Evolutionary conservation across 2,113 vertebrate species (phyloP), one percentile per base, ranked within the genome.

Genomic region (Phyllopteryx taeniolatus): DNA sequence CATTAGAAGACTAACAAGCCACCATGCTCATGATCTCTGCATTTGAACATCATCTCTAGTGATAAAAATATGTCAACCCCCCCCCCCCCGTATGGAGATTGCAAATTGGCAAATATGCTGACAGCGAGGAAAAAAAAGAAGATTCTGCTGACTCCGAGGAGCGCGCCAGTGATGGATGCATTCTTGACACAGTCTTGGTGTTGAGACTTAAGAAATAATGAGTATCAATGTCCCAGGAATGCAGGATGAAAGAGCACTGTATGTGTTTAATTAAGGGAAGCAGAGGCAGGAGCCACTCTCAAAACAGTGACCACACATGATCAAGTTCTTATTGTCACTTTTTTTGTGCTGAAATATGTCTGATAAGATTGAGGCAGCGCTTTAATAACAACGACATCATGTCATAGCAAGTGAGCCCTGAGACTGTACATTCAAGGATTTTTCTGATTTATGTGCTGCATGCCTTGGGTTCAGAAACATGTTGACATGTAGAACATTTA

Each of bases 151-250:
- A 93, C 91, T 90, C 79, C 11, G 33, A 90, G 86, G 75, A 82
- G 88, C 81, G 79, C 68, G 84, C 78, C 66, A 0, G 92, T 98
- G 96, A 99, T 97, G 95, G 96, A 98, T 98, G 96, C 93, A 93
- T 98, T 98, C 96, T 98, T 99, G 98, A 99, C 96, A 98, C 94
- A 96, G 95, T 95, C 96, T 97, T 94, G 94, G 95, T 97, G 95
- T 97, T 98, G 97, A 94, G 95, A 95, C 95, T 96, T 94, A 94
- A 93, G 94, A 96, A 98, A 98, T 99, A 98, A 99, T 99, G 98
- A 98, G 96, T 98, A 98, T 96, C 98, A 98, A 96, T 97, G 97
- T 98, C 95, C 95, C 96, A 93, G 94, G 94, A 93, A 84, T 91
- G 93, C 96, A 95, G 96, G 94, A 96, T 92, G 93, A 94, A 95